A percentile compares a stretch with the other conserved stretches of the same genome.
Conservation (phyloP, 1,140 invertebrate species). For the Leptinotarsa lineolata region DNA sequence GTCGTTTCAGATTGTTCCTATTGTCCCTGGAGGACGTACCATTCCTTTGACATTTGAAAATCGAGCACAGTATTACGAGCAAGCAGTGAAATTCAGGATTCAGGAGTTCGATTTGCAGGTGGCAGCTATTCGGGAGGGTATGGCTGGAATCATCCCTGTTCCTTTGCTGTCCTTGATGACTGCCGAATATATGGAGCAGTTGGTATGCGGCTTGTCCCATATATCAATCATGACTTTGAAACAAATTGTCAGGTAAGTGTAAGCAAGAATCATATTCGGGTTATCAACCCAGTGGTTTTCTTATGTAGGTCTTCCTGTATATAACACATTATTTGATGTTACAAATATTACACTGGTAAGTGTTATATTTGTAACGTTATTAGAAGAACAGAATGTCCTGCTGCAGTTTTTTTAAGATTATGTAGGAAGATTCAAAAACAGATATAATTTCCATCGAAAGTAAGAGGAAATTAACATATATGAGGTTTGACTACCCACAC, state of each 20-base stretch:
- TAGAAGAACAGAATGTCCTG: too few species aligned
- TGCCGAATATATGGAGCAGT: slow-evolving; percentile 65
- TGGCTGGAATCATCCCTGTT: slow-evolving; percentile 70
- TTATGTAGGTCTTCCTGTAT: too few species aligned
- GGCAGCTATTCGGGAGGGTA: slow-evolving; percentile 66
- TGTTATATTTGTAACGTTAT: too few species aligned
- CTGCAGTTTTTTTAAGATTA: too few species aligned
- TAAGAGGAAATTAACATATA: too few species aligned
- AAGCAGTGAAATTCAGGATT: slow-evolving; percentile 65
- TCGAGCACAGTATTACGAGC: slow-evolving; percentile 66
- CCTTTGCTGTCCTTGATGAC: slow-evolving; percentile 68
- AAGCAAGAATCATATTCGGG: too few species aligned
- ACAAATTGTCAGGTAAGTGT: slow-evolving; percentile 65
- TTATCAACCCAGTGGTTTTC: too few species aligned
- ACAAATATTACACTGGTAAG: too few species aligned
- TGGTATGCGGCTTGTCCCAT: slow-evolving; percentile 70
- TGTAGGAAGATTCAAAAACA: too few species aligned
- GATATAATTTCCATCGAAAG: too few species aligned
- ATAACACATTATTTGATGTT: too few species aligned
- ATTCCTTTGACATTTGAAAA: slow-evolving; percentile 68
- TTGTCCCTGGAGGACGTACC: slow-evolving; percentile 65
- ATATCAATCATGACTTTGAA: slow-evolving; percentile 67
- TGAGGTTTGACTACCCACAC: too few species aligned
- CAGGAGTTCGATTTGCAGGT: slow-evolving; percentile 71
- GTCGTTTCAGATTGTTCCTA: slow-evolving; percentile 58